A percentile compares a stretch with the other conserved stretches of the same genome.
These are phyloP conservation scores for Hydroisotoma schaefferi DNA, from an alignment of 2,888 invertebrate genomes.

Conservation along the genomic window DNA sequence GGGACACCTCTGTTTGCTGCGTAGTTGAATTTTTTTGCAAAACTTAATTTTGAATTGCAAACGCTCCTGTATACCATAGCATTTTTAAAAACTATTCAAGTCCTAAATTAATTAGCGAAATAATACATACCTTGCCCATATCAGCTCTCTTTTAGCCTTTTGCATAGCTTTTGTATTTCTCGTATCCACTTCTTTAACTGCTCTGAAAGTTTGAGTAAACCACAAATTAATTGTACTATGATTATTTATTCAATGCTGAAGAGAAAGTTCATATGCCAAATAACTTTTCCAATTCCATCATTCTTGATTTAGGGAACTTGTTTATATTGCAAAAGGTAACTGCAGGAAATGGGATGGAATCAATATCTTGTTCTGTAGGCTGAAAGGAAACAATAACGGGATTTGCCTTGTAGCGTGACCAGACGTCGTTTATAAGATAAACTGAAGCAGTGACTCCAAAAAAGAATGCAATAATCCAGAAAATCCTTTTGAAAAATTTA, in stretches of 20 bases:
- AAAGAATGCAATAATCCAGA: constrained; percentile 35
- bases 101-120: neutral
- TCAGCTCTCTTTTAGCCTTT: neutral
- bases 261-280: neutral
- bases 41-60: constrained; percentile 35
- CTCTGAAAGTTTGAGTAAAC: neutral
- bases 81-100: neutral
- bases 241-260: neutral
- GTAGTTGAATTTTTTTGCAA: constrained; percentile 34
- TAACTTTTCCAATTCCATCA: constrained; percentile 14
- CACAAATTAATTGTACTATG: constrained; percentile 4
- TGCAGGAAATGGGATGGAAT: constrained; percentile 44
- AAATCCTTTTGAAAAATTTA: constrained; percentile 32
- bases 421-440: constrained; percentile 37
- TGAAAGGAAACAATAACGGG: constrained; percentile 45
- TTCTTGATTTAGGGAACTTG: constrained; percentile 29
- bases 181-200: neutral
- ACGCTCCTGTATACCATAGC: constrained; percentile 25
- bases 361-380: constrained; percentile 34
- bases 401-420: constrained; percentile 34
- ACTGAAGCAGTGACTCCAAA: constrained; percentile 26
- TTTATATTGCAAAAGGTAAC: constrained; percentile 46
- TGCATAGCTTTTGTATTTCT: neutral
- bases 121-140: constrained; percentile 13
- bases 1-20: constrained; percentile 26